Conservation (phyloP, 2,113 vertebrate species). For the Hemichromis elongatus region DNA sequence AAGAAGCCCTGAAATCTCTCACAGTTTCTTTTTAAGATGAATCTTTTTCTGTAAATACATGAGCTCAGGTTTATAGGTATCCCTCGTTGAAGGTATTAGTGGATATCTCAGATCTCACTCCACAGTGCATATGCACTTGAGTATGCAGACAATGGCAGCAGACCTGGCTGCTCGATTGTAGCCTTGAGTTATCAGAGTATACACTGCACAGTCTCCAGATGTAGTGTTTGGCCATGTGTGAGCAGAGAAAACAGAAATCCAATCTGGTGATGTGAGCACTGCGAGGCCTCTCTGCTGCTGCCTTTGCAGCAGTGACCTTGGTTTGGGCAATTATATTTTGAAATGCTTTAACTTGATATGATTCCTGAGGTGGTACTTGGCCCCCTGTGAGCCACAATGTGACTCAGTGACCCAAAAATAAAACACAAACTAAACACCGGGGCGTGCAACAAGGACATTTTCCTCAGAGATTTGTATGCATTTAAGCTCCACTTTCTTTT, state of each 20-base stretch:
- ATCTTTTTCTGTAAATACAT: background rate
- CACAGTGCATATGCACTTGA: background rate
- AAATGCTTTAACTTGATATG: conserved; percentile 3
- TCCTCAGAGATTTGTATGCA: background rate
- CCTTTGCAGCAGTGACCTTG: background rate
- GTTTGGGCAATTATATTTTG: background rate
- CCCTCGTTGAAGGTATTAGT: background rate
- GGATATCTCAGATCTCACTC: background rate
- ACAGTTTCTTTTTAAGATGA: background rate
- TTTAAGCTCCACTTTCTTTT: background rate
- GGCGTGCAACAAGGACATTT: background rate
- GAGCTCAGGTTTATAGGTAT: background rate
- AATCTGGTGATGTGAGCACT: background rate
- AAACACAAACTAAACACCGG: background rate
- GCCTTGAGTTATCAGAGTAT: background rate
- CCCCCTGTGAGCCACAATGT: background rate
- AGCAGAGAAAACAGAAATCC: background rate
- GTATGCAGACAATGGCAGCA: background rate
- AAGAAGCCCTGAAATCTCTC: background rate
- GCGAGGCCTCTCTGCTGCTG: background rate
- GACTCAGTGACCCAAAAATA: conserved; percentile 30
- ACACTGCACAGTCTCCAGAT: background rate
- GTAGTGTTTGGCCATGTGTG: background rate
- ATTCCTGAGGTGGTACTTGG: background rate
- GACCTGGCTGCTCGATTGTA: background rate